A percentile compares a stretch with the other conserved stretches of the same genome.
phyloP scores from a whole-genome alignment of 1,140 invertebrate species.

The Camponotus floridanus region DNA sequence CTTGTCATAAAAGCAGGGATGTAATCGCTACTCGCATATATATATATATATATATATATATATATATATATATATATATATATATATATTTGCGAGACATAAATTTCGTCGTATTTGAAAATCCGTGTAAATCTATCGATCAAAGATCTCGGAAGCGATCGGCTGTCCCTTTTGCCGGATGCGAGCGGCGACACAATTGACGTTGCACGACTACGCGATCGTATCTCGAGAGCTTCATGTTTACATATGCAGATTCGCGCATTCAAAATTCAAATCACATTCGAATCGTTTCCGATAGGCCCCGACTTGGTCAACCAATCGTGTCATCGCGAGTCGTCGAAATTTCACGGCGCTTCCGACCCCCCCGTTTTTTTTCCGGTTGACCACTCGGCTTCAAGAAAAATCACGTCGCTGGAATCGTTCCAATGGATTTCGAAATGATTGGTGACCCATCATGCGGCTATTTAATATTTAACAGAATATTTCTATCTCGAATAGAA shows the following conservation, averaged over 20 bases:
- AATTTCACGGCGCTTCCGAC: slow-evolving; percentile 56
- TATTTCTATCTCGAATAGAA: background rate
- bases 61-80: background rate
- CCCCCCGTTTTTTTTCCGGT: slow-evolving; percentile 23
- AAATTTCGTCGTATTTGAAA: slow-evolving; percentile 56
- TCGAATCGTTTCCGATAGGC: slow-evolving; percentile 67
- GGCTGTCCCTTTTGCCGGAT: background rate
- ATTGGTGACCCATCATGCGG: background rate
- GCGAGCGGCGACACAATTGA: slow-evolving; percentile 16
- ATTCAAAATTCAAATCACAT: slow-evolving; percentile 75
- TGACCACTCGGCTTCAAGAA: slow-evolving; percentile 30
- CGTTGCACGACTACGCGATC: slow-evolving; percentile 29
- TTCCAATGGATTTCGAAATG: slow-evolving; percentile 5
- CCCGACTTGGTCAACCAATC: slow-evolving; percentile 22
- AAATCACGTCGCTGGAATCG: slow-evolving; percentile 29
- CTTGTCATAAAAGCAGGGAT: background rate
- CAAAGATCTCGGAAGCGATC: slow-evolving; percentile 30
- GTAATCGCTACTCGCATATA: background rate
- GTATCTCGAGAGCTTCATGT: slow-evolving; percentile 49
- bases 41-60: background rate
- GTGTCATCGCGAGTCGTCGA: slow-evolving; percentile 30
- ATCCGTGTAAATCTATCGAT: slow-evolving; percentile 48
- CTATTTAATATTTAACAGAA: slow-evolving; percentile 1
- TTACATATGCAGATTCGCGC: slow-evolving; percentile 71
- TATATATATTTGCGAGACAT: background rate